These are phyloP conservation scores for Psephotus haematonotus DNA, from an alignment of 2,113 vertebrate genomes.

Conservation along the genomic window DNA sequence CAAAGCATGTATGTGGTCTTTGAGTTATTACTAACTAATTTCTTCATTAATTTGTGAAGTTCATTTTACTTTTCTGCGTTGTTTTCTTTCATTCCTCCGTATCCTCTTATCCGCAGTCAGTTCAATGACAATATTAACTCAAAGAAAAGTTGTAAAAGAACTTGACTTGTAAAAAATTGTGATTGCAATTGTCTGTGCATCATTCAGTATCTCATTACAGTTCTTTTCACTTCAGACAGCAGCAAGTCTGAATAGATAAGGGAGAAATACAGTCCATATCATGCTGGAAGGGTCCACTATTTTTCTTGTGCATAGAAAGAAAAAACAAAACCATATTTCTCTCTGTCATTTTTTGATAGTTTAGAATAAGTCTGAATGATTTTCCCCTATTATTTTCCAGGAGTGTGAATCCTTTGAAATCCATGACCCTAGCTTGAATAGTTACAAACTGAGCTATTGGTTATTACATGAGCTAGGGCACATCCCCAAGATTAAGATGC, in stretches of 20 bases:
- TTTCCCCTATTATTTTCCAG: not conserved
- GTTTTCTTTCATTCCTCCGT: not conserved
- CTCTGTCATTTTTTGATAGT: not conserved
- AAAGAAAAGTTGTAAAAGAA: not conserved
- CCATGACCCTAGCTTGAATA: not conserved
- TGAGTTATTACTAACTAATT: not conserved
- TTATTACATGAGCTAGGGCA: not conserved
- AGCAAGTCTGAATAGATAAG: not conserved
- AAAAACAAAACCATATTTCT: not conserved
- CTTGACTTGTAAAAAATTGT: not conserved
- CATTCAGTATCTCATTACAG: not conserved
- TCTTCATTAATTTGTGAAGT: not conserved
- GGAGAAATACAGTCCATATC: not conserved
- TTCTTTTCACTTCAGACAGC: not conserved
- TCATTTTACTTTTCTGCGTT: not conserved
- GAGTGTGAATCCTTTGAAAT: not conserved
- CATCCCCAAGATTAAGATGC: not conserved
- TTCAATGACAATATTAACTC: not conserved
- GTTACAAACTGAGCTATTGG: not conserved
- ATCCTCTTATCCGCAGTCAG: fast-evolving
- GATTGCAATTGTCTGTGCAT: not conserved
- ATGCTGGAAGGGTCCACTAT: not conserved
- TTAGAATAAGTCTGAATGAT: not conserved
- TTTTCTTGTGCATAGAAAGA: not conserved
- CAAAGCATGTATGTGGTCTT: not conserved